Percentiles rank a stretch among this genome's conserved stretches.
These are phyloP conservation scores for Alfaro cultratus DNA, from an alignment of 2,797 vertebrate genomes.

Conservation along the genomic window DNA sequence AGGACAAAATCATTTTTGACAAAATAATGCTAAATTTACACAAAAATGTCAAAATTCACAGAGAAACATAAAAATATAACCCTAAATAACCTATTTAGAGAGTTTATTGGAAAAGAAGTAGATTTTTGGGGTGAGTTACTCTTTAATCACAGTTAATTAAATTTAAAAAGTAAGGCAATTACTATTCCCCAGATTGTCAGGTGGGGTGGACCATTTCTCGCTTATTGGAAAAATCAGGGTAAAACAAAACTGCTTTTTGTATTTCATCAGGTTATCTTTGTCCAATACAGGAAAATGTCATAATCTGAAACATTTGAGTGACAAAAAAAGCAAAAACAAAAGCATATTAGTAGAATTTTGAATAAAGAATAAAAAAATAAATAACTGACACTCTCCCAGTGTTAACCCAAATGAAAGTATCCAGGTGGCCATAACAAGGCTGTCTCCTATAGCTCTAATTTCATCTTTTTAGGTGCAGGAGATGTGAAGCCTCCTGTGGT, in stretches of 20 bases:
- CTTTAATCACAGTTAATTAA: neutral
- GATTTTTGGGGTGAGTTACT: too few relatives aligned
- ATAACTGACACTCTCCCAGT: too few relatives aligned
- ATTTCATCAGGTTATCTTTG: neutral
- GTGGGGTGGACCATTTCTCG: neutral
- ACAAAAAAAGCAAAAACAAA: neutral
- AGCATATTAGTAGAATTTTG: neutral
- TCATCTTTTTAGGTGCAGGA: constrained; percentile 68
- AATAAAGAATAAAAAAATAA: neutral
- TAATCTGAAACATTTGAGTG: neutral
- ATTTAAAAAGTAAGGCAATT: neutral
- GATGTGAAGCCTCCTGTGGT: constrained; percentile 88
- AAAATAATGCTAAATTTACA: too few relatives aligned
- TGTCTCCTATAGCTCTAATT: neutral
- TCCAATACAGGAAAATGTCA: neutral
- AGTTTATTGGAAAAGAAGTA: too few relatives aligned
- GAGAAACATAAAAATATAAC: too few relatives aligned
- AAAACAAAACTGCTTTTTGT: neutral
- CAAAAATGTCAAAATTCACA: too few relatives aligned
- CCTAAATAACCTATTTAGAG: too few relatives aligned
- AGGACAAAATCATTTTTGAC: too few relatives aligned
- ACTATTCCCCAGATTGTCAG: neutral
- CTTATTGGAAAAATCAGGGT: neutral
- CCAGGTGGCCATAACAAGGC: neutral
- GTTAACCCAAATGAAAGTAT: neutral